Evolutionary conservation across 1,140 invertebrate genomes (phyloP).

Genomic region (Drosophila prosaltans): DNA sequence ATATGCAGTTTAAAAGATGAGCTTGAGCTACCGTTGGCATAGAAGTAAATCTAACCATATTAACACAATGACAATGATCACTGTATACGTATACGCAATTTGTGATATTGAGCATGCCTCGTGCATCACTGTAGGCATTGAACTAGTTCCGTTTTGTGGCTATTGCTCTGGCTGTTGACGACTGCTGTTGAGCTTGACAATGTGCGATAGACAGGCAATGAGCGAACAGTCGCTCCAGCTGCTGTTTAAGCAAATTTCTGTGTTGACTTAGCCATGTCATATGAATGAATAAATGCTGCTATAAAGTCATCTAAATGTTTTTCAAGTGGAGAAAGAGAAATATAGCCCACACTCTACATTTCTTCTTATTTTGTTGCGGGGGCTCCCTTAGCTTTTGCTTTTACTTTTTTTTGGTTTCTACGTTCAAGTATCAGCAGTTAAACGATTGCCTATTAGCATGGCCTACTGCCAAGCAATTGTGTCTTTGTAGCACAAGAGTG

Average conservation of each 20-base stretch:
- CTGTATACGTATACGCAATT: slow-evolving; percentile 30
- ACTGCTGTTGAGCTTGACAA: slow-evolving; percentile 21
- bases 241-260: slow-evolving; percentile 59
- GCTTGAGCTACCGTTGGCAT: too few relatives aligned
- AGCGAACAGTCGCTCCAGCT: slow-evolving; percentile 10
- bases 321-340: slow-evolving; percentile 40
- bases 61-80: background rate
- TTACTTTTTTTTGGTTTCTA: background rate
- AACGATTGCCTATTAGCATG: slow-evolving; percentile 45
- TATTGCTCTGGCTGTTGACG: background rate
- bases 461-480: background rate
- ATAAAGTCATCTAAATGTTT: slow-evolving; percentile 16
- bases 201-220: slow-evolving; percentile 32
- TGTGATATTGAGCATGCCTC: slow-evolving; percentile 27
- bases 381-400: slow-evolving; percentile 48
- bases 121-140: slow-evolving; percentile 44
- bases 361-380: background rate
- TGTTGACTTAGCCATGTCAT: slow-evolving; percentile 23
- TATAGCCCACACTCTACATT: background rate
- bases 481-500: background rate
- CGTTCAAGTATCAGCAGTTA: background rate
- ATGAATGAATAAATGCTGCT: background rate
- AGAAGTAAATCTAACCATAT: too few relatives aligned
- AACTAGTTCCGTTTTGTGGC: slow-evolving; percentile 63
- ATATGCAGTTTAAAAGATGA: too few relatives aligned